Evolutionary conservation across 2,888 invertebrate species (phyloP), one percentile per base, ranked within the genome.

Genomic region (Dolomedes plantarius): DNA sequence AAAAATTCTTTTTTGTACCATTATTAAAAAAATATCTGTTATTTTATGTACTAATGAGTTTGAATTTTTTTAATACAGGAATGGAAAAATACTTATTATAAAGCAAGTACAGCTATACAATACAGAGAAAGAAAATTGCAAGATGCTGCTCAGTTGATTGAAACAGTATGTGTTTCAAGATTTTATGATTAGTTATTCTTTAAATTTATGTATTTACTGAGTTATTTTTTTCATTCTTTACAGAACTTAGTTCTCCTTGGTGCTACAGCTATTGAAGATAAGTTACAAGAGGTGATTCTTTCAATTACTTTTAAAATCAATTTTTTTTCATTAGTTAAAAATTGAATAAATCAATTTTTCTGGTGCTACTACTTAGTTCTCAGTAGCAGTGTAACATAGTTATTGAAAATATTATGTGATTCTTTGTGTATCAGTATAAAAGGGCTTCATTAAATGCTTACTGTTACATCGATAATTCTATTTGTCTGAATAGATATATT

Each of bases 201-300:
- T 56, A n/a, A n/a, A n/a, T n/a, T n/a, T n/a, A 62, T 27, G 19
- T 62, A 6, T 23, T n/a, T n/a, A 62, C 11, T 19, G 23, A 62
- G 1, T 72, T n/a, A 16, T 7, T 28, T 46, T 41, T 29, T 32
- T 68, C 77, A 16, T 56, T 50, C 31, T 27, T 76, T 72, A 23
- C 69, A 87, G 87, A 95, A 98, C 92, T 92, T 99, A 87, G 94
- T 93, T 36, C 92, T 99, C 41, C 93, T 99, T 69, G 99, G 99
- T 6, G 98, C 98, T 0, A 98, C 99, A 41, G 99, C 99, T 27
- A 99, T 99, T 89, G 99, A 99, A 92, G 99, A 99, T 92, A 98
- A 97, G 91, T 93, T 99, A 76, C 98, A 98, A 93, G 97, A 93
- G 92, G 93, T 93, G 89, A 87, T 83, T 90, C 9, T 31, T 67